These are phyloP conservation scores for Epinephelus fuscoguttatus DNA, from an alignment of 2,113 vertebrate genomes.

Conservation along the genomic window DNA sequence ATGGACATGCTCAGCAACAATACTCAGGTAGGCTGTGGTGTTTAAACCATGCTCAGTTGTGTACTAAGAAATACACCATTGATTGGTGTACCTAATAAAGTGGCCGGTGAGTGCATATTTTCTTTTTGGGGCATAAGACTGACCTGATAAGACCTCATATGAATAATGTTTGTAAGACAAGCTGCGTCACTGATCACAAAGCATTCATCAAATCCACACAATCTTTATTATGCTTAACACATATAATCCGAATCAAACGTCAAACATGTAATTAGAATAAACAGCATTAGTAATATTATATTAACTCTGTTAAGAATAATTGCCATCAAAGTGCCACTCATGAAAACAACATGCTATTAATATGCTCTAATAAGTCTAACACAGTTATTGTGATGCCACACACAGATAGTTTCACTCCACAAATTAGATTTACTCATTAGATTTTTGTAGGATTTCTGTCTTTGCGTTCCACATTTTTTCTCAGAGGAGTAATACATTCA, in stretches of 20 bases:
- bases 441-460: background rate
- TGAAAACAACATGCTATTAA: constrained; percentile 25
- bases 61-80: too few relatives aligned
- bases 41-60: too few relatives aligned
- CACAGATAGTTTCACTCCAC: background rate
- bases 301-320: constrained; percentile 19
- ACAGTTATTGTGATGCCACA: background rate
- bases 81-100: too few relatives aligned
- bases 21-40: too few relatives aligned
- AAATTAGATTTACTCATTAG: background rate
- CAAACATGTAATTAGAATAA: constrained; percentile 6
- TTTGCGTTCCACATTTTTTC: background rate
- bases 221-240: constrained; percentile 40
- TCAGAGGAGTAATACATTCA: background rate
- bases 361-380: constrained; percentile 4
- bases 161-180: background rate
- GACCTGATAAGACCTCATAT: background rate
- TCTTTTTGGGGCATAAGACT: background rate
- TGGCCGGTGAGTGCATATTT: too few relatives aligned
- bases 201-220: background rate
- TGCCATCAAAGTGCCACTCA: background rate
- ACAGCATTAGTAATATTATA: constrained; percentile 48
- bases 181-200: background rate
- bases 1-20: too few relatives aligned
- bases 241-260: background rate